phyloP scores from a whole-genome alignment of 1,140 invertebrate genomes.

The Maconellicoccus hirsutus region DNA sequence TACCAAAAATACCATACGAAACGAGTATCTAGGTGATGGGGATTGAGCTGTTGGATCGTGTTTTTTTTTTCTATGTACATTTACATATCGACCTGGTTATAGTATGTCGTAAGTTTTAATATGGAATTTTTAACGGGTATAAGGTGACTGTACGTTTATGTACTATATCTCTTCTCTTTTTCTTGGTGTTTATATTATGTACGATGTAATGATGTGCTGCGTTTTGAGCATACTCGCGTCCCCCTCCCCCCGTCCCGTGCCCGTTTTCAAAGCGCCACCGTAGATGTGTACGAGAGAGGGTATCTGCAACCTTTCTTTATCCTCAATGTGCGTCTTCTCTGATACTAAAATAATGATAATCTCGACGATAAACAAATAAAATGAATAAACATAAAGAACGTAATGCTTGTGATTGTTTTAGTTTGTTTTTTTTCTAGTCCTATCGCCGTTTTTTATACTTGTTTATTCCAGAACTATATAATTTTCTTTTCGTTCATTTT shows the following conservation, averaged over 20 bases:
- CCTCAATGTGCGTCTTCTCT: not conserved
- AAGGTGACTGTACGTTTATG: not conserved
- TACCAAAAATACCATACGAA: slow-evolving; percentile 55
- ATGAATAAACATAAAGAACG: slow-evolving; percentile 14
- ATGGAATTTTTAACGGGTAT: no score
- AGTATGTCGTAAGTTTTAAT: no score
- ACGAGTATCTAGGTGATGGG: slow-evolving; percentile 46
- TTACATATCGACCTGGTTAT: no score
- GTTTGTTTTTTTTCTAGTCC: slow-evolving; percentile 27
- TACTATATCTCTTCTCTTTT: not conserved
- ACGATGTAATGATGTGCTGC: slow-evolving; percentile 18
- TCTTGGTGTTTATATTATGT: no score
- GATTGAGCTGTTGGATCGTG: not conserved
- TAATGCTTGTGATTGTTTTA: slow-evolving; percentile 23
- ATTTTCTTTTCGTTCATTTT: slow-evolving; percentile 7
- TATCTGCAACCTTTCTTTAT: slow-evolving; percentile 13
- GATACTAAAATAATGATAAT: not conserved
- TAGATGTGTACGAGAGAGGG: slow-evolving; percentile 14
- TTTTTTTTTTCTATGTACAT: no score
- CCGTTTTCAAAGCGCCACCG: no score
- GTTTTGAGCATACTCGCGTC: not conserved
- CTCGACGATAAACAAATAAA: slow-evolving; percentile 16
- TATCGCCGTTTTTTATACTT: slow-evolving; percentile 15
- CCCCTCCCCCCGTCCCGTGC: no score
- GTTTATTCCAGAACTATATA: not conserved